Evolutionary conservation across 2,113 vertebrate species (phyloP).

Genomic region (Pteronura brasiliensis): DNA sequence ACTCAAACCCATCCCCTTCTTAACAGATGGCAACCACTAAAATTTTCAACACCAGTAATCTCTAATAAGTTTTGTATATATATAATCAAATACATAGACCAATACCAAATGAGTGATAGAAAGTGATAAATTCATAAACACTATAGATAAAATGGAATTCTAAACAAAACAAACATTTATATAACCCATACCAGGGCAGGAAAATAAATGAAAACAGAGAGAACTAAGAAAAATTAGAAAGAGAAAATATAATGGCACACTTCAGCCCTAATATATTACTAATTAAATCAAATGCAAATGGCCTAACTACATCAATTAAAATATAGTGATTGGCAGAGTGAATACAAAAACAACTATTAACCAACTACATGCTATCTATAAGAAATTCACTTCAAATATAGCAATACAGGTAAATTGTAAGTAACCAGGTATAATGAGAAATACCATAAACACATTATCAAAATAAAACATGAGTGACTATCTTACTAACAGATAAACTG

Average conservation of each 20-base stretch:
- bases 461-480: background rate
- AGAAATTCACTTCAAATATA: background rate
- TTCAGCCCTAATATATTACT: background rate
- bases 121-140: background rate
- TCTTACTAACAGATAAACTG: background rate
- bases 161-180: background rate
- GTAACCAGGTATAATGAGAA: background rate
- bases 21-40: background rate
- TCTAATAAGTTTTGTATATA: background rate
- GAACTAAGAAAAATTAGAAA: background rate
- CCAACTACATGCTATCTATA: background rate
- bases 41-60: background rate
- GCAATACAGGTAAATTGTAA: background rate
- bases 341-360: background rate
- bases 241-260: background rate
- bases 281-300: background rate
- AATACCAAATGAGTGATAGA: background rate
- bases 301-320: background rate
- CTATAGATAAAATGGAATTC: background rate
- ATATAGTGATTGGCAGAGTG: background rate
- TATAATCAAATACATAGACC: background rate
- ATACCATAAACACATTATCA: background rate
- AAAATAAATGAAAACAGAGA: background rate
- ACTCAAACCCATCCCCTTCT: background rate
- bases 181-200: background rate